Evolutionary conservation across 2,888 invertebrate species (phyloP).

Genomic region (Ptilodon capucinus): DNA sequence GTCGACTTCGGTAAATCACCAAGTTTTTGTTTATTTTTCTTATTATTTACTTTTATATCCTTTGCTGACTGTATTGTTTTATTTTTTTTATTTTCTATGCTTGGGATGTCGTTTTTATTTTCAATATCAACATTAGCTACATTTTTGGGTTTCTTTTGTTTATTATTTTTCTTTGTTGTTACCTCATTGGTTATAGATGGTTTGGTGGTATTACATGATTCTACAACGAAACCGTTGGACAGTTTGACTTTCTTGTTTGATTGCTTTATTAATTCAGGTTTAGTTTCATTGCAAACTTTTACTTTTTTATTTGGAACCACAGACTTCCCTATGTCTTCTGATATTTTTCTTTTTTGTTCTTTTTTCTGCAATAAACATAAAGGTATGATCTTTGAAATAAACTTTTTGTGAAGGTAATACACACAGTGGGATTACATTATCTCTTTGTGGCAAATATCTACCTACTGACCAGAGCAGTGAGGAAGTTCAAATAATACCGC

Average conservation of each 20-base stretch:
- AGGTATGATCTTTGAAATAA: too few relatives aligned
- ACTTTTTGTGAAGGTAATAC: too few relatives aligned
- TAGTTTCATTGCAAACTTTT: conserved; percentile 50
- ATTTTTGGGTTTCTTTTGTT: conserved; percentile 15
- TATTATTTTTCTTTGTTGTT: conserved; percentile 11
- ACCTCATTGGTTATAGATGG: conserved; percentile 54
- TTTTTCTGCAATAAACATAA: neutral
- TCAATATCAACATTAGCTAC: conserved; percentile 8
- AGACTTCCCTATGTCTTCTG: conserved; percentile 38
- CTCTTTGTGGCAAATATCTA: too few relatives aligned
- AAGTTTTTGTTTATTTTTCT: conserved; percentile 50
- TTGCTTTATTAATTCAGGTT: neutral
- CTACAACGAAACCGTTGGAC: conserved; percentile 67
- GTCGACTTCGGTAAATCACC: conserved; percentile 47
- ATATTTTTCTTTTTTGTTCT: neutral
- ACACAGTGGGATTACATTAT: too few relatives aligned
- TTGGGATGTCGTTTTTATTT: conserved; percentile 4
- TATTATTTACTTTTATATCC: conserved; percentile 5
- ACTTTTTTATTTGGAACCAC: conserved; percentile 38
- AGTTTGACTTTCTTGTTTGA: conserved; percentile 37
- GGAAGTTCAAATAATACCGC: too few relatives aligned
- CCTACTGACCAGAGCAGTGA: too few relatives aligned
- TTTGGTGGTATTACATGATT: conserved; percentile 44
- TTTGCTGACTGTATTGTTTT: neutral
- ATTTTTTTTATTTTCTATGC: conserved; percentile 7